These are phyloP conservation scores for Brienomyrus brachyistius DNA, from an alignment of 2,113 vertebrate species.

Conservation along the genomic window DNA sequence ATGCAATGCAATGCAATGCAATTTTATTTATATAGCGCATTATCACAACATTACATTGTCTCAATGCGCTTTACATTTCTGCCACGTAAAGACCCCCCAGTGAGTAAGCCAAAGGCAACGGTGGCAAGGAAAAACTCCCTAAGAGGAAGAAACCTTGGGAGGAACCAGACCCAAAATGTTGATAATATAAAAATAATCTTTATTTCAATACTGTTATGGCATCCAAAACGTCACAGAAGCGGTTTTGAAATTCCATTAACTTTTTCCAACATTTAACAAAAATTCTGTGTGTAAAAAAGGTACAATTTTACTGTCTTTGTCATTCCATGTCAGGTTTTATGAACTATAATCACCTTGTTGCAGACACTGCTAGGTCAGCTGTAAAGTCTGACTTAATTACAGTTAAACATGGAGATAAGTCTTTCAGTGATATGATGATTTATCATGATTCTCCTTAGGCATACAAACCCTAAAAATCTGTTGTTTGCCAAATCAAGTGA, in stretches of 20 bases:
- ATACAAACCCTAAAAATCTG: neutral
- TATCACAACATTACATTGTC: too few relatives aligned
- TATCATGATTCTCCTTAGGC: neutral
- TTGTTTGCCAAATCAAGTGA: neutral
- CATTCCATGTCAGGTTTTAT: neutral
- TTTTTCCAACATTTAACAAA: neutral
- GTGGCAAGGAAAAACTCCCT: too few relatives aligned
- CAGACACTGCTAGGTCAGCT: neutral
- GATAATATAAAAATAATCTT: neutral
- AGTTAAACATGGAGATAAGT: neutral
- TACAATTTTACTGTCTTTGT: neutral
- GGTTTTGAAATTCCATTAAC: neutral
- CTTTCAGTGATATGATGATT: neutral
- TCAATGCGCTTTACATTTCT: too few relatives aligned
- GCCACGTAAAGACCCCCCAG: too few relatives aligned
- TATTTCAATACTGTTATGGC: neutral
- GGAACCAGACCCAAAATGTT: too few relatives aligned
- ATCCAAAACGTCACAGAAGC: neutral
- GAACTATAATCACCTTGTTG: too few relatives aligned
- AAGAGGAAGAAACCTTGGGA: too few relatives aligned
- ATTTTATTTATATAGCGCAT: too few relatives aligned
- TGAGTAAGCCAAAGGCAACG: too few relatives aligned
- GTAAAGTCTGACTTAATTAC: neutral
- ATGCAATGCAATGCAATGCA: too few relatives aligned
- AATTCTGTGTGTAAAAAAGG: too few relatives aligned